Evolutionary conservation across 2,113 vertebrate genomes (phyloP).

Genomic region (Sciurus niger): DNA sequence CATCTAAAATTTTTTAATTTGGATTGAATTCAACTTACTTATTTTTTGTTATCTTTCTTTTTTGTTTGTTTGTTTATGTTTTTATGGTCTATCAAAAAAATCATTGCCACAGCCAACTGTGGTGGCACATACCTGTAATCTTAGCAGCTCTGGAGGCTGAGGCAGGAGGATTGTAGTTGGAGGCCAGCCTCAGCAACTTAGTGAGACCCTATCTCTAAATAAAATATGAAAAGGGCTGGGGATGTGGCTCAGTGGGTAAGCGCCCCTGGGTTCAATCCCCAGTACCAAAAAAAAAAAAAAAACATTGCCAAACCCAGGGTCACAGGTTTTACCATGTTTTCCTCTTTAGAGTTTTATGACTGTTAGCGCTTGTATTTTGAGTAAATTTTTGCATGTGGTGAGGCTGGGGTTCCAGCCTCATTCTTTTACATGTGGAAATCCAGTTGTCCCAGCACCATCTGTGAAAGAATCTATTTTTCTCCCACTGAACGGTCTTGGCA

Average conservation of each 20-base stretch:
- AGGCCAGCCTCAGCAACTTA: too few species aligned
- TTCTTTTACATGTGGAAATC: neutral
- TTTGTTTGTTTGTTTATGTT: neutral
- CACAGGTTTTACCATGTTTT: neutral
- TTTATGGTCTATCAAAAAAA: neutral
- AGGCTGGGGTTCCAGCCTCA: neutral
- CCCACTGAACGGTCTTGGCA: neutral
- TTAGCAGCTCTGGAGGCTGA: too few species aligned
- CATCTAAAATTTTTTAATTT: neutral
- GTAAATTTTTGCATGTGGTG: neutral
- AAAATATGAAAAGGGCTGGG: too few species aligned
- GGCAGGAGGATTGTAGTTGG: too few species aligned
- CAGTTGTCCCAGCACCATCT: neutral
- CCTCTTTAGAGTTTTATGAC: neutral
- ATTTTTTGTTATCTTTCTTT: neutral
- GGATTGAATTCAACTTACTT: neutral
- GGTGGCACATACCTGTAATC: too few species aligned
- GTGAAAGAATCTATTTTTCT: neutral
- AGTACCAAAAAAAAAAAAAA: neutral
- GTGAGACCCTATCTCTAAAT: too few species aligned
- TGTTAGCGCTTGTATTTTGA: conserved; percentile 26
- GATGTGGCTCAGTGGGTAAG: too few species aligned
- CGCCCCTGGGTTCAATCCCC: too few species aligned
- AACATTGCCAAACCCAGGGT: neutral
- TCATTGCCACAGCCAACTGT: neutral